Conservation (phyloP, 1,140 invertebrate species). For the Drosophila arawakana region DNA sequence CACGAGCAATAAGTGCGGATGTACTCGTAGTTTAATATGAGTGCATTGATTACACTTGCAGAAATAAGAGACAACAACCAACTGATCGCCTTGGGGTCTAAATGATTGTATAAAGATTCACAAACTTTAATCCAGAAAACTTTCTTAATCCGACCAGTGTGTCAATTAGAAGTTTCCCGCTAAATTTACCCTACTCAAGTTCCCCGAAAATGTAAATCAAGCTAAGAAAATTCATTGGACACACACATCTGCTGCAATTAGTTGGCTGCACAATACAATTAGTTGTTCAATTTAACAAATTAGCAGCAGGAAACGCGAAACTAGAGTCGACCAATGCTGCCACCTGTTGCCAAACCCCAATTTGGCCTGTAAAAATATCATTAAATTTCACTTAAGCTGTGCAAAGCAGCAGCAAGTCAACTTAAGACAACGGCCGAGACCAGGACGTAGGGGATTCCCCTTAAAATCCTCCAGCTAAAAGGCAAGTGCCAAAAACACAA, state of each 20-base stretch:
- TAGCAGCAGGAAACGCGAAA: slow-evolving; percentile 42
- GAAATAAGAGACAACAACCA: neutral
- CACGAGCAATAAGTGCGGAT: slow-evolving; percentile 17
- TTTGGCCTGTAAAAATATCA: slow-evolving; percentile 63
- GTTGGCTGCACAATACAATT: slow-evolving; percentile 56
- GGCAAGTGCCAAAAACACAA: slow-evolving; percentile 63
- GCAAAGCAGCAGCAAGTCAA: slow-evolving; percentile 41
- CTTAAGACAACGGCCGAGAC: slow-evolving; percentile 27
- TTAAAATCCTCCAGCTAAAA: slow-evolving; percentile 35
- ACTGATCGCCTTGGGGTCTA: no score
- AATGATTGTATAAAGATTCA: no score
- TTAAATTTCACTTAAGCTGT: slow-evolving; percentile 77
- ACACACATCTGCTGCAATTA: slow-evolving; percentile 5
- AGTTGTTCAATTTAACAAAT: slow-evolving; percentile 65
- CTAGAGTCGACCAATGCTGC: slow-evolving; percentile 27
- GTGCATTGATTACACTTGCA: neutral
- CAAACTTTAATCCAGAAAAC: neutral
- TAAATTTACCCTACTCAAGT: neutral
- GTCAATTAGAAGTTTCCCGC: neutral
- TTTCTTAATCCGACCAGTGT: neutral
- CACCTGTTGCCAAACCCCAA: slow-evolving; percentile 63
- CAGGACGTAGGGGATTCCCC: neutral
- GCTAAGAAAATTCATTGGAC: slow-evolving; percentile 2
- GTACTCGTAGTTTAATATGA: neutral
- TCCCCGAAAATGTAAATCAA: neutral